A percentile compares a stretch with the other conserved stretches of the same genome.
phyloP scores from a whole-genome alignment of 1,140 invertebrate species.

The Drosophila arizonae region DNA sequence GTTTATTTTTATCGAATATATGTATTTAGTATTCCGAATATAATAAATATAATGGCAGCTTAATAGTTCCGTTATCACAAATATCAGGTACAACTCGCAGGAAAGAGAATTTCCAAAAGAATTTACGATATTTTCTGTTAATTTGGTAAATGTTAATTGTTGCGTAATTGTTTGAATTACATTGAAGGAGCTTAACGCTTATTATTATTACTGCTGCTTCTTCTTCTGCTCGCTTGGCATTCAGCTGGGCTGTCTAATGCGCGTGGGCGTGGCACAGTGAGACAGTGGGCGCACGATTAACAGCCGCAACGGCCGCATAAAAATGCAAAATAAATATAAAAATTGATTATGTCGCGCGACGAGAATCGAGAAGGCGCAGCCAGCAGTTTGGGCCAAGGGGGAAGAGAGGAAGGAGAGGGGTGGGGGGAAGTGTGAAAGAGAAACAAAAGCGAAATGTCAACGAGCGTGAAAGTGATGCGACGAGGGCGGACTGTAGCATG shows the following conservation, averaged over 20 bases:
- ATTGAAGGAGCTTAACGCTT: conserved; percentile 1
- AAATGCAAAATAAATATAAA: conserved; percentile 75
- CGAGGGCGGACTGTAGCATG: neutral
- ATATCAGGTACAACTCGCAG: too few species aligned
- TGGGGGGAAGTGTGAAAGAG: conserved; percentile 27
- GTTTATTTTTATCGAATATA: too few species aligned
- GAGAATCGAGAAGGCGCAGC: conserved; percentile 34
- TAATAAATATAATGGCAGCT: too few species aligned
- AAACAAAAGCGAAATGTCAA: conserved; percentile 63
- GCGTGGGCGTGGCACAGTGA: conserved; percentile 23
- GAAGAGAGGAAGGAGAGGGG: neutral
- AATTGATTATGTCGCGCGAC: conserved; percentile 64
- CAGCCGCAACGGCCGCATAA: conserved; percentile 45
- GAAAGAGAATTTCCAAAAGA: too few species aligned
- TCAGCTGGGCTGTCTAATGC: conserved; percentile 31
- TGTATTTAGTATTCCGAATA: too few species aligned
- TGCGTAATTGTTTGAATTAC: conserved; percentile 31
- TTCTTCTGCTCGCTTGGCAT: conserved; percentile 5
- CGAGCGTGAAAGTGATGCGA: conserved; percentile 65
- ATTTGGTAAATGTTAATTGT: conserved; percentile 34
- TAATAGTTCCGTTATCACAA: too few species aligned
- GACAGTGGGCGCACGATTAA: conserved; percentile 25
- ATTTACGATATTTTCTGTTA: neutral
- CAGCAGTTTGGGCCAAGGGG: conserved; percentile 35
- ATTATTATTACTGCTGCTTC: neutral